phyloP scores from a whole-genome alignment of 2,888 invertebrate genomes.

The Philopedon plagiatum region DNA sequence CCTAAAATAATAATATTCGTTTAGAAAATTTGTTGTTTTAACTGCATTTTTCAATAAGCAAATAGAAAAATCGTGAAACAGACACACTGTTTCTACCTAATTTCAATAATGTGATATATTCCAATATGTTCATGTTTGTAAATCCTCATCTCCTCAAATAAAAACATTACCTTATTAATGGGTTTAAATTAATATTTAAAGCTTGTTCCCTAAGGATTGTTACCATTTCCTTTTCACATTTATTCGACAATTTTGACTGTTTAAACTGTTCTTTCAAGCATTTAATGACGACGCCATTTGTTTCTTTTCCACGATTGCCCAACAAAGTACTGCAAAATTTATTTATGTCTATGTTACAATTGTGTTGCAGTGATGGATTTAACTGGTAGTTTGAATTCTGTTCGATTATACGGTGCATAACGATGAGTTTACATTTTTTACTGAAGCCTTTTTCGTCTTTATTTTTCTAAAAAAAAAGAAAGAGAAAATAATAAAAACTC shows the following conservation, averaged over 20 bases:
- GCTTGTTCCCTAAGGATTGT: slow-evolving; percentile 90
- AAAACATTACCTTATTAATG: slow-evolving; percentile 72
- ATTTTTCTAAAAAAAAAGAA: slow-evolving; percentile 70
- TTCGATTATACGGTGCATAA: slow-evolving; percentile 91
- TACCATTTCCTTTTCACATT: slow-evolving; percentile 88
- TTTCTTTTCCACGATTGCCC: slow-evolving; percentile 69
- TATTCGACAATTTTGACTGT: slow-evolving; percentile 78
- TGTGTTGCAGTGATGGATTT: slow-evolving; percentile 85
- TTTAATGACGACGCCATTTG: slow-evolving; percentile 87
- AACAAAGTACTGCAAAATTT: slow-evolving; percentile 71
- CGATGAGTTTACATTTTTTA: slow-evolving; percentile 85
- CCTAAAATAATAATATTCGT: too few relatives aligned
- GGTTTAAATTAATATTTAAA: slow-evolving; percentile 91
- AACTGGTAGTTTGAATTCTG: slow-evolving; percentile 92
- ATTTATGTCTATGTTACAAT: slow-evolving; percentile 87
- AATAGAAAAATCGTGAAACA: too few relatives aligned
- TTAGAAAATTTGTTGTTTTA: too few relatives aligned
- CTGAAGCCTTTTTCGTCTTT: slow-evolving; percentile 86
- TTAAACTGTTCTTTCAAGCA: slow-evolving; percentile 88
- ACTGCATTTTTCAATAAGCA: too few relatives aligned
- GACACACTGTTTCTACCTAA: too few relatives aligned
- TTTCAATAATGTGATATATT: too few relatives aligned
- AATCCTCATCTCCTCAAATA: too few relatives aligned
- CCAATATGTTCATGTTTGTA: too few relatives aligned
- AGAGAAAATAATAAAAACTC: neutral